Conservation (phyloP, 2,113 vertebrate species). For the Anguilla japonica region DNA sequence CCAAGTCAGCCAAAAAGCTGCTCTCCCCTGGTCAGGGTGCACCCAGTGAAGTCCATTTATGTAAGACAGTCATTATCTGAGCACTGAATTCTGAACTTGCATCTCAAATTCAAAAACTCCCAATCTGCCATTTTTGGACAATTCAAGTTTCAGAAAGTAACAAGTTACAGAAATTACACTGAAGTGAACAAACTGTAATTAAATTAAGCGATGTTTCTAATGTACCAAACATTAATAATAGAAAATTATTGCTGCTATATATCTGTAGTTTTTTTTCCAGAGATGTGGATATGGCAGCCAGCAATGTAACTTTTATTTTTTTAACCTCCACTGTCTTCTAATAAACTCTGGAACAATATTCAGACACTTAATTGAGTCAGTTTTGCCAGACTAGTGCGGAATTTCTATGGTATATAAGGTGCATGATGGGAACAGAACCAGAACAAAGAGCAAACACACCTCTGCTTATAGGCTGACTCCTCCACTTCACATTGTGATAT, state of each 20-base stretch:
- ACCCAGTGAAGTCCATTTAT: background rate
- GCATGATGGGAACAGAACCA: no score
- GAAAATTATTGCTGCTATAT: background rate
- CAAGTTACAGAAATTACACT: no score
- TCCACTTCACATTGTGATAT: background rate
- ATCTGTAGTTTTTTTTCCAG: no score
- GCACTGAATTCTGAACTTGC: background rate
- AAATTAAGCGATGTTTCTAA: background rate
- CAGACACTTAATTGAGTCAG: no score
- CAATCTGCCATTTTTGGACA: no score
- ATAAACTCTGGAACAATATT: background rate
- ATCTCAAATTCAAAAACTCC: no score
- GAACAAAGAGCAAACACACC: background rate
- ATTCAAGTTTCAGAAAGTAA: no score
- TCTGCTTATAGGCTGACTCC: background rate
- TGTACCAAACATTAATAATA: background rate
- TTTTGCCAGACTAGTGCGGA: background rate
- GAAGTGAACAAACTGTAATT: background rate
- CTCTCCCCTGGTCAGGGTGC: background rate
- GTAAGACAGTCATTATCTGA: background rate
- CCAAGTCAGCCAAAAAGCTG: background rate
- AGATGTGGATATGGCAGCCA: background rate
- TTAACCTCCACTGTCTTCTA: background rate
- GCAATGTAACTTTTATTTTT: background rate
- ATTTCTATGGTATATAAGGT: no score